A percentile compares a stretch with the other conserved stretches of the same genome.
phyloP scores from a whole-genome alignment of 2,113 vertebrate species.

The Chlamydotis undulata region DNA sequence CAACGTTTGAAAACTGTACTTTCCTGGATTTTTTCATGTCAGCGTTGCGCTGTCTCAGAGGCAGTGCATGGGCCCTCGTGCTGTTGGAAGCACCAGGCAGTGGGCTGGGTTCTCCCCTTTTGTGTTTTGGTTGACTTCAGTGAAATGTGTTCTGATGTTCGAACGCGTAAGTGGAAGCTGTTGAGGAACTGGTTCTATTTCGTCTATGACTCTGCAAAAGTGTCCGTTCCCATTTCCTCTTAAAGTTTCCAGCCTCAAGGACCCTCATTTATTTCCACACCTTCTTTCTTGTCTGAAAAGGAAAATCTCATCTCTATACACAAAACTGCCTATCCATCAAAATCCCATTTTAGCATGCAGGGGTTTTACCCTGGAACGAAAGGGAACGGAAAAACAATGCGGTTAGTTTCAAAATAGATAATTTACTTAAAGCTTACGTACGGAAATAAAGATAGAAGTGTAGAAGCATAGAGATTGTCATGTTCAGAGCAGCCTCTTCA shows the following conservation, averaged over 20 bases:
- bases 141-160: background rate
- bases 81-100: background rate
- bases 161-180: background rate
- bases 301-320: background rate
- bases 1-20: background rate
- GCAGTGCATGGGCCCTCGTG: background rate
- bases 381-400: background rate
- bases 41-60: background rate
- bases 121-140: background rate
- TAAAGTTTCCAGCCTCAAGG: background rate
- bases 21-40: background rate
- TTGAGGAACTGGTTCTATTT: background rate
- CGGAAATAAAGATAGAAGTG: background rate
- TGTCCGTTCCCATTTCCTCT: background rate
- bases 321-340: background rate
- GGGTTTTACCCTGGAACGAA: background rate
- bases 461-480: accelerated
- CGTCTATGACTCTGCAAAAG: background rate
- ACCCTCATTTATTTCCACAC: background rate
- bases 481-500: background rate
- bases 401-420: background rate
- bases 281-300: background rate
- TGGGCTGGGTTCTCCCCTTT: background rate
- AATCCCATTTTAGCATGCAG: background rate
- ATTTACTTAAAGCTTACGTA: background rate